Evolutionary conservation across 2,113 vertebrate species (phyloP).

Genomic region (Nerophis ophidion): DNA sequence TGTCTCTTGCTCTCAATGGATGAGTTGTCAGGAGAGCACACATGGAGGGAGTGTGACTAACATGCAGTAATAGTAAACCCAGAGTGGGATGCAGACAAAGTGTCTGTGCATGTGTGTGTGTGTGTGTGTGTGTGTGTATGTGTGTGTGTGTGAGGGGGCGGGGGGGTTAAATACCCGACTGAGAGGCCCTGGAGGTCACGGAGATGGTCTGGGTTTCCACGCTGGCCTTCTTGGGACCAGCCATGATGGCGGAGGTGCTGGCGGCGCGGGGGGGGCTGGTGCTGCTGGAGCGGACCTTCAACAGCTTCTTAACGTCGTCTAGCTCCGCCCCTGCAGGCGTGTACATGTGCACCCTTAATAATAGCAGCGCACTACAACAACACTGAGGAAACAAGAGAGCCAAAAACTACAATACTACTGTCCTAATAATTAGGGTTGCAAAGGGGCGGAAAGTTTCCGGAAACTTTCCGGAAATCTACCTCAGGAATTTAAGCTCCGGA

Average conservation of each 20-base stretch:
- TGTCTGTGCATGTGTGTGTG: slow-evolving; percentile 16
- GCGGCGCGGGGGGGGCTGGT: slow-evolving; percentile 62
- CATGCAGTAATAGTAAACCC: not conserved
- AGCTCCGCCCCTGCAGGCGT: slow-evolving; percentile 58
- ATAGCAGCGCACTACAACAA: too few relatives aligned
- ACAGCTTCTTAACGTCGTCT: slow-evolving; percentile 65
- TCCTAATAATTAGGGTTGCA: too few relatives aligned
- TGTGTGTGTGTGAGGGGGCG: not conserved
- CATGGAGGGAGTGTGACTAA: not conserved
- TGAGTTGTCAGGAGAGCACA: not conserved
- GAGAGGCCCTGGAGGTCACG: slow-evolving; percentile 55
- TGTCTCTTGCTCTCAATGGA: too few relatives aligned
- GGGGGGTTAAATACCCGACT: slow-evolving; percentile 48
- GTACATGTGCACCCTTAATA: too few relatives aligned
- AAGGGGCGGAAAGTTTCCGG: too few relatives aligned
- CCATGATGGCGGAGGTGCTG: slow-evolving; percentile 46
- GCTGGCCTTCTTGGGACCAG: slow-evolving; percentile 51
- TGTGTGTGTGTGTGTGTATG: not conserved
- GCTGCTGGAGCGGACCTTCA: slow-evolving; percentile 63
- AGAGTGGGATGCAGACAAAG: slow-evolving; percentile 4
- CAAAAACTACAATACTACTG: too few relatives aligned
- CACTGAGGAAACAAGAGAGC: too few relatives aligned
- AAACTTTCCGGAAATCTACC: too few relatives aligned
- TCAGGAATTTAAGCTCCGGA: too few relatives aligned
- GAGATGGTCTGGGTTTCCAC: slow-evolving; percentile 52